phyloP scores from a whole-genome alignment of 2,113 vertebrate species.

The Siniperca chuatsi region DNA sequence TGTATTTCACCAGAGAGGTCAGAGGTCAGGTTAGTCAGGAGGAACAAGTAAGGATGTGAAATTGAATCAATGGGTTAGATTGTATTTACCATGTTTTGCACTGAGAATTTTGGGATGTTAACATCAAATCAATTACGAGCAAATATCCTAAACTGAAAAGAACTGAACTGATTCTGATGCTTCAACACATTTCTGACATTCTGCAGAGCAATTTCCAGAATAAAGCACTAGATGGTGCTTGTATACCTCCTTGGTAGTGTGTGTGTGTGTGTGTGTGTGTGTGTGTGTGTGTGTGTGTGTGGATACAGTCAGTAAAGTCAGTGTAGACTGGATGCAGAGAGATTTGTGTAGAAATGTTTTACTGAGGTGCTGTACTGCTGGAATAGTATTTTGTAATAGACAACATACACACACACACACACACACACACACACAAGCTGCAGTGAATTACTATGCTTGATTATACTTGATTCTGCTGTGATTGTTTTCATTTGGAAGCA shows the following conservation, averaged over 20 bases:
- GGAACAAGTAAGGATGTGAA: background rate
- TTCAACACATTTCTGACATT: conserved; percentile 38
- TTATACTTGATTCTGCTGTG: conserved; percentile 71
- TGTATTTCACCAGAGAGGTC: background rate
- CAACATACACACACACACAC: conserved; percentile 11
- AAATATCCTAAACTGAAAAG: conserved; percentile 5
- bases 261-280: conserved; percentile 51
- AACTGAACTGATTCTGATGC: background rate
- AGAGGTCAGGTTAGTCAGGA: background rate
- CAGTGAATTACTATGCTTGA: conserved; percentile 66
- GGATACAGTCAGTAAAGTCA: conserved; percentile 33
- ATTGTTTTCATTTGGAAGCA: conserved; percentile 76
- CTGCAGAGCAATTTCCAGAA: conserved; percentile 85
- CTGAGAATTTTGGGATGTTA: background rate
- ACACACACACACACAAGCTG: conserved; percentile 39
- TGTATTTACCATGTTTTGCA: background rate
- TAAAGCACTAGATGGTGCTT: conserved; percentile 97
- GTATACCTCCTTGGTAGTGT: conserved; percentile 86
- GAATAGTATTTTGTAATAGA: conserved; percentile 37
- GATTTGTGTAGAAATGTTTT: conserved; percentile 54
- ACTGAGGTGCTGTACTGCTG: conserved; percentile 33
- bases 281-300: conserved; percentile 1
- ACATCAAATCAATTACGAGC: background rate
- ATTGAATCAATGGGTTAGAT: background rate
- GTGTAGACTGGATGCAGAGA: conserved; percentile 60